Percentiles rank a stretch among this genome's conserved stretches.
Evolutionary conservation across 2,113 vertebrate species (phyloP).

Genomic region (Nesospiza acunhae): DNA sequence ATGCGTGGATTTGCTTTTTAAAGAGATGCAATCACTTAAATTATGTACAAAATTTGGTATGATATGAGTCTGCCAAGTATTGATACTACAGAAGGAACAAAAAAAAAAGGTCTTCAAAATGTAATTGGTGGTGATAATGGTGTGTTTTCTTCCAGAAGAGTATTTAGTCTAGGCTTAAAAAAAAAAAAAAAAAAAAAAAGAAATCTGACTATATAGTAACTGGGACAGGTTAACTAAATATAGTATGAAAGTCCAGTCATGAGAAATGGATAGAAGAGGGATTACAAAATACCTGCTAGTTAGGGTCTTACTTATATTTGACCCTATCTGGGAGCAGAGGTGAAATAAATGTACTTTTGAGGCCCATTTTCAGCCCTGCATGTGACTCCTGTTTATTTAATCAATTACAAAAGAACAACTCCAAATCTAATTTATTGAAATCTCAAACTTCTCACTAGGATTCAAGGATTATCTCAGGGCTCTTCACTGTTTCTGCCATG

Average conservation of each 20-base stretch:
- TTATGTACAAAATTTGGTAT: neutral
- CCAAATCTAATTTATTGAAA: conserved; percentile 25
- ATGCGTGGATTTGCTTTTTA: neutral
- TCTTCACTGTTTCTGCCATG: neutral
- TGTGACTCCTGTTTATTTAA: neutral
- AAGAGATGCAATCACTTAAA: neutral
- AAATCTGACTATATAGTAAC: neutral
- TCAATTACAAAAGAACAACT: neutral
- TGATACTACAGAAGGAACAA: neutral
- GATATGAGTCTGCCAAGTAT: neutral
- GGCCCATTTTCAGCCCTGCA: neutral
- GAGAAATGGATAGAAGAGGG: neutral
- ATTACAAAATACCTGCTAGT: neutral
- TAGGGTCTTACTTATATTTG: neutral
- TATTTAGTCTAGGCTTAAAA: neutral
- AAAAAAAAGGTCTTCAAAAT: neutral
- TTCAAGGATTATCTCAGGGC: neutral
- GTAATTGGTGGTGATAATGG: neutral
- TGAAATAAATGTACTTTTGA: neutral
- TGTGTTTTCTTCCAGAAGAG: neutral
- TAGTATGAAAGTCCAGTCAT: neutral
- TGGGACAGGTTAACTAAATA: neutral
- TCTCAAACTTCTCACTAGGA: conserved; percentile 5
- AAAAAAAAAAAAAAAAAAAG: neutral
- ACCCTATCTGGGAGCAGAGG: neutral